These are phyloP conservation scores for Hesperia comma DNA, from an alignment of 2,888 invertebrate genomes.

Conservation along the genomic window DNA sequence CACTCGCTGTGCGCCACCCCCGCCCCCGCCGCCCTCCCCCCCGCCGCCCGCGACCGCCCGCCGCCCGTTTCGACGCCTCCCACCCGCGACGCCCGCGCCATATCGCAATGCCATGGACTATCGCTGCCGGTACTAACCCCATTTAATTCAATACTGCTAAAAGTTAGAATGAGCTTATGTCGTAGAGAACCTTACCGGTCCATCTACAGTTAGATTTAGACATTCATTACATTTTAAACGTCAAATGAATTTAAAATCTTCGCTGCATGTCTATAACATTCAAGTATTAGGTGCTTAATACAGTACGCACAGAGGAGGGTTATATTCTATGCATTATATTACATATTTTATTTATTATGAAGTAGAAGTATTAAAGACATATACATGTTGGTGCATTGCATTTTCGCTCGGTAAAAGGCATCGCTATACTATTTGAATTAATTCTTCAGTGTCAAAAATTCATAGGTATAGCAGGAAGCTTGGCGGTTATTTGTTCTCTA, in stretches of 20 bases:
- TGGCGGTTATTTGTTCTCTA: neutral
- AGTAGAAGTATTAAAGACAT: neutral
- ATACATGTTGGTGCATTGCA: constrained; percentile 3
- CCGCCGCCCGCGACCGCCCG: constrained; percentile 58
- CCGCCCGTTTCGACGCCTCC: constrained; percentile 71
- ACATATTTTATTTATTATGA: constrained; percentile 9
- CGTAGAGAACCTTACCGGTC: constrained; percentile 50
- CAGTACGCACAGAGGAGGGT: constrained; percentile 42
- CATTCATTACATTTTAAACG: constrained; percentile 38
- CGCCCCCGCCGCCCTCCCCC: constrained; percentile 43
- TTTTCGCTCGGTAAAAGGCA: neutral
- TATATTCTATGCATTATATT: constrained; percentile 34
- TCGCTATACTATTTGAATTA: neutral
- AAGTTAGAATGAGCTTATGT: constrained; percentile 66
- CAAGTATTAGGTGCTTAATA: constrained; percentile 45
- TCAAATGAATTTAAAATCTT: constrained; percentile 47
- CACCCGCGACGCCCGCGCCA: constrained; percentile 77
- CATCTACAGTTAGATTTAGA: constrained; percentile 37
- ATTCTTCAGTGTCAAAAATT: neutral
- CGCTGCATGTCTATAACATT: constrained; percentile 59
- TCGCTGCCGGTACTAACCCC: constrained; percentile 85
- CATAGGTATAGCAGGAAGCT: neutral
- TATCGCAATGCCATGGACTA: constrained; percentile 82
- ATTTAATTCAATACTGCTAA: constrained; percentile 81
- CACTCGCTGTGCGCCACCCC: constrained; percentile 69